A percentile compares a stretch with the other conserved stretches of the same genome.
Conservation (phyloP, 23 tunicate species). For the Styela plicata region DNA sequence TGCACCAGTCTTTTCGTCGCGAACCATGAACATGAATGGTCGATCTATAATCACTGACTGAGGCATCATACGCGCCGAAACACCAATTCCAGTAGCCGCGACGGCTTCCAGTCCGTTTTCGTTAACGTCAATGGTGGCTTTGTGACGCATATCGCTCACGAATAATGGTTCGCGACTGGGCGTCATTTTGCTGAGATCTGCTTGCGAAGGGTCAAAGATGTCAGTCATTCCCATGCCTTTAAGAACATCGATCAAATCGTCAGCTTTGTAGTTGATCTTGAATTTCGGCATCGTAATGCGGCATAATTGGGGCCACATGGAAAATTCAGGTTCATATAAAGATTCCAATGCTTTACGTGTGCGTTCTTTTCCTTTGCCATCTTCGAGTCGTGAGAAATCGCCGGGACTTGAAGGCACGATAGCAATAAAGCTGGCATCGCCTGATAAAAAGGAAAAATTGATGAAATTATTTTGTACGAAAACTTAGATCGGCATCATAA, state of each 20-base stretch:
- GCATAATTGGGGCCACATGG: conserved; percentile 27
- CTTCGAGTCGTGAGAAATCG: conserved; percentile 36
- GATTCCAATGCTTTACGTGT: conserved; percentile 2
- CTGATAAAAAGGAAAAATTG: conserved; percentile 15
- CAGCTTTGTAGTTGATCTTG: conserved; percentile 29
- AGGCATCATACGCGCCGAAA: conserved; percentile 31
- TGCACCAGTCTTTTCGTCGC: conserved; percentile 60
- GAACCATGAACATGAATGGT: conserved; percentile 67
- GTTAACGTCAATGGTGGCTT: conserved; percentile 64
- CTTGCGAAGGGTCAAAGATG: conserved; percentile 40
- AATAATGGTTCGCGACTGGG: conserved; percentile 8
- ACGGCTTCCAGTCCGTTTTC: conserved; percentile 78
- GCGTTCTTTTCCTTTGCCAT: not conserved
- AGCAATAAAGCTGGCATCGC: conserved; percentile 34
- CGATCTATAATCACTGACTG: conserved; percentile 22
- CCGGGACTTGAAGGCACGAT: conserved; percentile 51
- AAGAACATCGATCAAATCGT: conserved; percentile 20
- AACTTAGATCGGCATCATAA: too few species aligned
- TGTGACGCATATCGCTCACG: conserved; percentile 68
- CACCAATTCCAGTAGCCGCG: conserved; percentile 47
- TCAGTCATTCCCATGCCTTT: conserved; percentile 50
- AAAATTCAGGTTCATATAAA: conserved; percentile 19
- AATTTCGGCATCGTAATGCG: conserved; percentile 62
- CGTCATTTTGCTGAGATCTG: conserved; percentile 65
- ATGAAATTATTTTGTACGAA: too few species aligned